Evolutionary conservation across 2,888 invertebrate species (phyloP).

Genomic region (Amaurobius ferox): DNA sequence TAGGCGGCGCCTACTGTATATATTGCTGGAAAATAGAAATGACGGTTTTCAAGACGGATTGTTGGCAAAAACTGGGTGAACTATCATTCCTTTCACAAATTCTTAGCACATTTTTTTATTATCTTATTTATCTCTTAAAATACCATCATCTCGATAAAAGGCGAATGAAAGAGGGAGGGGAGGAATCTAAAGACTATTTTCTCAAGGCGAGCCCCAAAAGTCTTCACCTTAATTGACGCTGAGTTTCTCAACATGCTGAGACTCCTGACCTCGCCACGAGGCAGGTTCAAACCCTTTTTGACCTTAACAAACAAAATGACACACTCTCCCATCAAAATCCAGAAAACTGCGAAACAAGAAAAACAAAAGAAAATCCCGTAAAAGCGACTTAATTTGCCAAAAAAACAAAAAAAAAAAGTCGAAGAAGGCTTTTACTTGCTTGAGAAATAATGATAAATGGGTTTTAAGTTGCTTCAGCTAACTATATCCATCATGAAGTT

Average conservation of each 20-base stretch:
- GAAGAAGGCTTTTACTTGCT: background rate
- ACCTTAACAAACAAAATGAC: slow-evolving; percentile 38
- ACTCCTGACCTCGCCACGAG: slow-evolving; percentile 27
- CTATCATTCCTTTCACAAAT: too few species aligned
- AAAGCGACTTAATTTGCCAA: slow-evolving; percentile 23
- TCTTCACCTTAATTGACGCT: slow-evolving; percentile 59
- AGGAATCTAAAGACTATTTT: background rate
- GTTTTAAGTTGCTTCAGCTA: background rate
- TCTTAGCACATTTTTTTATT: too few species aligned
- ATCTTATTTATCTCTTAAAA: too few species aligned
- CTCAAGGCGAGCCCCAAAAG: background rate
- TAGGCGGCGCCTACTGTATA: too few species aligned
- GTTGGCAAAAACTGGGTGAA: too few species aligned
- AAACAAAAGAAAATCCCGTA: background rate
- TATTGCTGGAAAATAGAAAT: too few species aligned
- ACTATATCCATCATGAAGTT: background rate
- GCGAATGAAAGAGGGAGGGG: background rate
- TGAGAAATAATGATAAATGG: slow-evolving; percentile 1
- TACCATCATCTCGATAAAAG: background rate
- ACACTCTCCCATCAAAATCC: slow-evolving; percentile 17
- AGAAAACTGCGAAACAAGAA: slow-evolving; percentile 32
- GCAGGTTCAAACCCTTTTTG: slow-evolving; percentile 36
- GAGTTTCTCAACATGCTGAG: slow-evolving; percentile 22
- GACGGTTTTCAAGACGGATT: too few species aligned
- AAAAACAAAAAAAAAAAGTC: slow-evolving; percentile 21